Evolutionary conservation across 2,797 vertebrate genomes (phyloP).

Genomic region (Anguilla obscura): DNA sequence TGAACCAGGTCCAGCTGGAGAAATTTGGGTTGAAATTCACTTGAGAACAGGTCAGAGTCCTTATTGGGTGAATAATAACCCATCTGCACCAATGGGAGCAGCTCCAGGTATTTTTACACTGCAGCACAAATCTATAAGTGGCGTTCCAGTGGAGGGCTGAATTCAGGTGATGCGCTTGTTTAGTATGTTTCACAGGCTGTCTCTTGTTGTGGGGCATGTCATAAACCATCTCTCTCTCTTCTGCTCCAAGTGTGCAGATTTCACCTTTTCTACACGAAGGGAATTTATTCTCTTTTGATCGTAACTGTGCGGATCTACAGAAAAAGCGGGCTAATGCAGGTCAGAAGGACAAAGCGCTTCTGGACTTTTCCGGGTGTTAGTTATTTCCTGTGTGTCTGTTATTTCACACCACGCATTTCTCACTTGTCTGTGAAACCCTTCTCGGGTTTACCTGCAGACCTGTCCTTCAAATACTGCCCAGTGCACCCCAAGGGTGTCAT

Average conservation of each 20-base stretch:
- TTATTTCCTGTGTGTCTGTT: slow-evolving; percentile 19
- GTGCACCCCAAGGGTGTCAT: neutral
- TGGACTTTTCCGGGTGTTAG: slow-evolving; percentile 12
- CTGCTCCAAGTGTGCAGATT: neutral
- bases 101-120: neutral
- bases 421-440: neutral
- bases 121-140: neutral
- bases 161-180: slow-evolving; percentile 4
- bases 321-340: slow-evolving; percentile 2
- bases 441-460: neutral
- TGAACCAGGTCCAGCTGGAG: slow-evolving; percentile 6
- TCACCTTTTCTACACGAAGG: slow-evolving; percentile 14
- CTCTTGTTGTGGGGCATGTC: neutral
- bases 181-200: neutral
- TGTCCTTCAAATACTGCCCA: neutral
- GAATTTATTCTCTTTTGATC: slow-evolving; percentile 25
- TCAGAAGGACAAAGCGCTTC: slow-evolving; percentile 15
- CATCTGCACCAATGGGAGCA: neutral
- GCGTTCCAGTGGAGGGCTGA: neutral
- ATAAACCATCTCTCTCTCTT: neutral
- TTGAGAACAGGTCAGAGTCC: slow-evolving; percentile 6
- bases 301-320: slow-evolving; percentile 19
- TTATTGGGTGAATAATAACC: neutral
- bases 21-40: slow-evolving; percentile 9
- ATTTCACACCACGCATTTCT: slow-evolving; percentile 4